Conservation (phyloP, 2,797 vertebrate species). For the Serranus cabrilla region DNA sequence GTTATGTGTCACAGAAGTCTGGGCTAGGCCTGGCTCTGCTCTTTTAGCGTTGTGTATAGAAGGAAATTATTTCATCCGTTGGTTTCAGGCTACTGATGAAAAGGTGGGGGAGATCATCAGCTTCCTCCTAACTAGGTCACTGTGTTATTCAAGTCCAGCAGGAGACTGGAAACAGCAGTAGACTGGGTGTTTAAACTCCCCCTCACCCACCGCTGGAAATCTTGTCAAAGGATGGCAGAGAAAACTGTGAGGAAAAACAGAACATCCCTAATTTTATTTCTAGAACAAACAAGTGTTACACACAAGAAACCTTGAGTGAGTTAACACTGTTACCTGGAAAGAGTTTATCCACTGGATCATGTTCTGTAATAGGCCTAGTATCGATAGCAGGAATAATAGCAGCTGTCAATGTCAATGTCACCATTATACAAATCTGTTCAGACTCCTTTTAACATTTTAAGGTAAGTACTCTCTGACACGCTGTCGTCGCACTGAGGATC, state of each 20-base stretch:
- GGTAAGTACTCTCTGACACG: slow-evolving; percentile 42
- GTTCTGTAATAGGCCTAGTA: slow-evolving; percentile 24
- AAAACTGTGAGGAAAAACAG: slow-evolving; percentile 37
- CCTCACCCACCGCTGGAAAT: slow-evolving; percentile 58
- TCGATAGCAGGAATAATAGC: slow-evolving; percentile 19
- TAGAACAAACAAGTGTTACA: slow-evolving; percentile 26
- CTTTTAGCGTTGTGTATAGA: slow-evolving; percentile 8
- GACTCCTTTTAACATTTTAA: slow-evolving; percentile 41
- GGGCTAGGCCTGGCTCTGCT: slow-evolving; percentile 24
- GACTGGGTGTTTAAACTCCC: slow-evolving; percentile 55
- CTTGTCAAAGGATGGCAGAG: slow-evolving; percentile 59
- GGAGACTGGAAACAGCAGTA: slow-evolving; percentile 57
- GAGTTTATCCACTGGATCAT: slow-evolving; percentile 21
- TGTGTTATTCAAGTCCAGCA: slow-evolving; percentile 70
- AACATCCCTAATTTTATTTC: slow-evolving; percentile 35
- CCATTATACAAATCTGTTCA: slow-evolving; percentile 27
- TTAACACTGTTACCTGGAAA: neutral
- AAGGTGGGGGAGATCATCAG: slow-evolving; percentile 47
- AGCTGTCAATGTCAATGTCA: slow-evolving; percentile 25
- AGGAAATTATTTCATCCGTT: slow-evolving; percentile 59
- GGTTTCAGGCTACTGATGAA: slow-evolving; percentile 45
- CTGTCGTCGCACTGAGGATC: slow-evolving; percentile 51
- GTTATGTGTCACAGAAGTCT: slow-evolving; percentile 72
- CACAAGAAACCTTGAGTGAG: neutral
- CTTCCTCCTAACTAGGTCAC: slow-evolving; percentile 71